A percentile compares a stretch with the other conserved stretches of the same genome.
phyloP scores from a whole-genome alignment of 2,797 vertebrate species.

The Lindbergichthys nudifrons region DNA sequence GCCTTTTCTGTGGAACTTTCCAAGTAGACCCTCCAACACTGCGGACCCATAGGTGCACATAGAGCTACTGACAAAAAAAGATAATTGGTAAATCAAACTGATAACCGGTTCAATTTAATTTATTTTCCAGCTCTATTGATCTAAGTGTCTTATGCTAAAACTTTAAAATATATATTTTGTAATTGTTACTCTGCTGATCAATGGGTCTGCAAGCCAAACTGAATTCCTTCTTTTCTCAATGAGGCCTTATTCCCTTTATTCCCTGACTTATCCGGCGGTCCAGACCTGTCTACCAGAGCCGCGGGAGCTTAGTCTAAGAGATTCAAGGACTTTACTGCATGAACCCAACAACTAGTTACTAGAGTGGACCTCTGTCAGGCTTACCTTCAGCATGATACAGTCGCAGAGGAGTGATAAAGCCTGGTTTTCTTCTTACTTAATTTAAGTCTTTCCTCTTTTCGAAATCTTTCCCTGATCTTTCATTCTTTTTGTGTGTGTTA shows the following conservation, averaged over 20 bases:
- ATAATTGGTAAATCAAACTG: constrained; percentile 30
- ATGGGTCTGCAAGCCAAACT: constrained; percentile 49
- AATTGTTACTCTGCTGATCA: constrained; percentile 44
- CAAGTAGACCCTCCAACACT: constrained; percentile 73
- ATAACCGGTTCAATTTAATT: constrained; percentile 36
- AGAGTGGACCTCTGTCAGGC: constrained; percentile 52
- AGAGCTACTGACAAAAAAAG: constrained; percentile 29
- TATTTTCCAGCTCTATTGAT: constrained; percentile 49
- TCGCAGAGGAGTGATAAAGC: constrained; percentile 54
- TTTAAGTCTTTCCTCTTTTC: constrained; percentile 72
- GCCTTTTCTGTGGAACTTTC: constrained; percentile 87
- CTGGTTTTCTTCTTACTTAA: constrained; percentile 79
- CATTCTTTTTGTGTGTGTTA: constrained; percentile 82
- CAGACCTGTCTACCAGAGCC: constrained; percentile 51
- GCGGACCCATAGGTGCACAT: constrained; percentile 44
- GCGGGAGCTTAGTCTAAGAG: constrained; percentile 44
- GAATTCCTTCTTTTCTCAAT: constrained; percentile 65
- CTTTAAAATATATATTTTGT: constrained; percentile 35
- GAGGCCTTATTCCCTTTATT: constrained; percentile 71
- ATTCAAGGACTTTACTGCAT: constrained; percentile 69
- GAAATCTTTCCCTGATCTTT: constrained; percentile 78
- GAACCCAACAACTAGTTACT: constrained; percentile 60
- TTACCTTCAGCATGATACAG: constrained; percentile 42
- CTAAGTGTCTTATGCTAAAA: constrained; percentile 57
- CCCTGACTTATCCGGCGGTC: constrained; percentile 62